Evolutionary conservation across 1,140 invertebrate genomes (phyloP), one percentile per base, ranked within the genome.

Genomic region (Hydropsyche tenuis): DNA sequence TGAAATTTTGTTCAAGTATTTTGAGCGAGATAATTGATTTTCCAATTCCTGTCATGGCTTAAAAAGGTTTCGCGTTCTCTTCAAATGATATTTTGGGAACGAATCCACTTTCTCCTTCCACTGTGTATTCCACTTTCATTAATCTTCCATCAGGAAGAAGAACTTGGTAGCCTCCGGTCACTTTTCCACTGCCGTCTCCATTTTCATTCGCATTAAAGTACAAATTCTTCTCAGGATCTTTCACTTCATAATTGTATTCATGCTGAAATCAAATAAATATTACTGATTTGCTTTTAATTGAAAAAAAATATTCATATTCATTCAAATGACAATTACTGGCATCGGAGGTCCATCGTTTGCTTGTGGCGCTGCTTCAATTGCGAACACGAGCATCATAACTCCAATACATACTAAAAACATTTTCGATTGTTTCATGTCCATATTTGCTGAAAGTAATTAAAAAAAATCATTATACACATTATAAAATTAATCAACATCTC

Each of bases 241-340:
- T 89, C n/a, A 91, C 90, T 80, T 90, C 89, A 78, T 90, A 92
- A 81, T 90, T 86, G 81, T 89, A 92, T 79, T 90, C 86, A 75
- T 91, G 91, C 89, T 90, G 83, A 18, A 82, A 86, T 75, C 69
- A 78, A 25, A 69, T 23, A 25, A 22, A 12, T 4, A 7, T 5
- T 12, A 5, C 14, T 70, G 6, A 4, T 23, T n/a, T 22, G 2
- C 22, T n/a, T n/a, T n/a, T n/a, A n/a, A n/a, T n/a, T n/a, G n/a
- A n/a, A n/a, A n/a, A n/a, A 25, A 46, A 62, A 45, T 20, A 53
- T 66, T 53, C 30, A 37, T 37, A 37, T 37, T 37, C 30, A 9
- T 4, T 37, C 30, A 37, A 3, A 37, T 37, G 14, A 63, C 73
- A 81, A 82, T 82, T 80, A 86, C 85, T 48, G 85, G 85, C 81